Evolutionary conservation across 2,797 vertebrate species (phyloP), one percentile per base, ranked within the genome.

Genomic region (Tapera naevia): DNA sequence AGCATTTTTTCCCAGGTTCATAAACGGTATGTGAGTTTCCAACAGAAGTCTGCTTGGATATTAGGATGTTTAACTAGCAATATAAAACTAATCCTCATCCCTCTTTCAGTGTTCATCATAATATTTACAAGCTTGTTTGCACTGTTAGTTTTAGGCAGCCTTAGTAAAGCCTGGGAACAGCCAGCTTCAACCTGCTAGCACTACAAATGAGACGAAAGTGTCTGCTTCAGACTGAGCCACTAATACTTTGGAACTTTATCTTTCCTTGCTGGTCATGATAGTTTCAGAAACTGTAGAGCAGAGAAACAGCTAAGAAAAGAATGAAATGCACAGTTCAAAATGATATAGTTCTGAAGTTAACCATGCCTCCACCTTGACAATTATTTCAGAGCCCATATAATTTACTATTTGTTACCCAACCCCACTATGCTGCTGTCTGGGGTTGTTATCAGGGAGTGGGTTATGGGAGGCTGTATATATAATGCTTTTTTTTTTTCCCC

Each of bases 121-220:
- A 50, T 32, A 48, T 62, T 83, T 69, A 74, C 25, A 86, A 83
- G 28, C 70, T 62, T 83, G 61, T 86, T 91, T 66, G 69, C 58
- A 58, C 46, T 62, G 57, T 9, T 61, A n/a, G 53, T 30, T 83
- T 78, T 21, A 41, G 28, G 35, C 37, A 80, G 78, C n/a, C 60
- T 85, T 8, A 46, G 46, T 32, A 16, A 88, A 92, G 67, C 18
- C 50, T 74, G 67, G 60, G 46, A 70, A 74, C 8, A 56, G n/a
- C 10, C n/a, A 30, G 10, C 10, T 50, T 54, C 19, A 48, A 30
- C 54, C 54, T 11, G 13, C 28, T 37, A 25, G 64, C 45, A 54
- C 33, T 45, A 50, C 22, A 79, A 43, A 70, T 3, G 16, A 32
- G 46, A 61, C 32, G 2, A 13, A 56, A 35, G 10, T 0, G 0